A percentile compares a stretch with the other conserved stretches of the same genome.
phyloP scores from a whole-genome alignment of 2,113 vertebrate genomes.

The Thymallus thymallus region DNA sequence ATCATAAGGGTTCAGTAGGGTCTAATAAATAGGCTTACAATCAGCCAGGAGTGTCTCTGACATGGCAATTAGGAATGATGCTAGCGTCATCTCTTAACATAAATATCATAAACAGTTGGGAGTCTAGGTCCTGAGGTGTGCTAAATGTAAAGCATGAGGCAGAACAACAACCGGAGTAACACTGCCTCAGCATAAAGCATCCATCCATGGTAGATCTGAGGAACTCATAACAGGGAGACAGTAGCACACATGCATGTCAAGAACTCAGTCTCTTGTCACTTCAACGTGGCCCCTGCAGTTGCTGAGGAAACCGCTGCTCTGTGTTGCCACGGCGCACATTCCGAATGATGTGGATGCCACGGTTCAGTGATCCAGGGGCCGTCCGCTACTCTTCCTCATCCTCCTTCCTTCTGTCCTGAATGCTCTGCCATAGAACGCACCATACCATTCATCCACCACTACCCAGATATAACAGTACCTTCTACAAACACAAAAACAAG shows the following conservation, averaged over 20 bases:
- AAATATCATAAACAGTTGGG: background rate
- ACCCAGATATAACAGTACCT: too few species aligned
- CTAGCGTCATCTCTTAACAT: background rate
- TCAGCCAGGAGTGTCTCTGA: background rate
- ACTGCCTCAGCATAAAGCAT: background rate
- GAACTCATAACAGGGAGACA: background rate
- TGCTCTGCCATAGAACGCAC: too few species aligned
- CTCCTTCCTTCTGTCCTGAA: too few species aligned
- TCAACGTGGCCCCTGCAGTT: constrained; percentile 18
- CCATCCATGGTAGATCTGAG: background rate
- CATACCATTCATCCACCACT: too few species aligned
- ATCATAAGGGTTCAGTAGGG: background rate
- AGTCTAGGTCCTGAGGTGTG: background rate
- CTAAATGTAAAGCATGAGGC: background rate
- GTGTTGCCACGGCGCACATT: background rate
- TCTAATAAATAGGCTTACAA: background rate
- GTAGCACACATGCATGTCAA: constrained; percentile 13
- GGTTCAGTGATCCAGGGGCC: constrained; percentile 10
- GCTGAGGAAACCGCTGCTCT: constrained; percentile 28
- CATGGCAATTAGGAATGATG: background rate
- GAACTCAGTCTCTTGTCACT: constrained; percentile 13
- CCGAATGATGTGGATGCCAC: constrained; percentile 4
- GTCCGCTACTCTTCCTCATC: too few species aligned
- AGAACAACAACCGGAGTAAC: background rate
- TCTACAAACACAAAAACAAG: too few species aligned